Evolutionary conservation across 30 jellyfish, hydroid and myxozoan genomes (phyloP).

Genomic region (Haliclystus octoradiatus): DNA sequence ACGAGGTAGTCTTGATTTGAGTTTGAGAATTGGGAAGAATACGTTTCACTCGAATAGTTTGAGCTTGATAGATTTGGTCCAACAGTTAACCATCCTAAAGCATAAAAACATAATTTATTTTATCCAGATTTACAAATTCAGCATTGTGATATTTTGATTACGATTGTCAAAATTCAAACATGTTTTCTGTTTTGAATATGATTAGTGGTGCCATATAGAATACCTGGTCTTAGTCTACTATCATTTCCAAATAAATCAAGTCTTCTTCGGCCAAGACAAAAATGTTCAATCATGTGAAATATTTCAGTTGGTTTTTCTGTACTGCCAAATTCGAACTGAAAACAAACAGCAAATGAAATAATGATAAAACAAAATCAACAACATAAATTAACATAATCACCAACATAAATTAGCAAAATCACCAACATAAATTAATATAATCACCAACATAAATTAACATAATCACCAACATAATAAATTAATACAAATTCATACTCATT

Average conservation of each 20-base stretch:
- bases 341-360: not conserved
- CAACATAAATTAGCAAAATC: too few relatives aligned
- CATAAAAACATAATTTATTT: not conserved
- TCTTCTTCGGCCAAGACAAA: slow-evolving; percentile 94
- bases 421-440: too few relatives aligned
- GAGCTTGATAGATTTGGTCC: slow-evolving; percentile 96
- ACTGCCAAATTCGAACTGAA: slow-evolving; percentile 82
- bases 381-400: too few relatives aligned
- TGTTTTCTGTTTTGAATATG: too few relatives aligned
- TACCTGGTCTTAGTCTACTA: slow-evolving; percentile 91
- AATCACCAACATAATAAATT: too few relatives aligned
- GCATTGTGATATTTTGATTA: too few relatives aligned
- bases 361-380: too few relatives aligned
- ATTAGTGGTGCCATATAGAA: too few relatives aligned
- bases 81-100: slow-evolving; percentile 88
- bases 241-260: slow-evolving; percentile 94
- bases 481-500: too few relatives aligned
- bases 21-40: slow-evolving; percentile 50
- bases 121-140: too few relatives aligned
- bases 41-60: slow-evolving; percentile 68
- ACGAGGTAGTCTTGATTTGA: slow-evolving; percentile 71
- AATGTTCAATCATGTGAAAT: slow-evolving; percentile 89
- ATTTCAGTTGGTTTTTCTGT: slow-evolving; percentile 89
- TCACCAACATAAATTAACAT: too few relatives aligned
- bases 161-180: too few relatives aligned